Evolutionary conservation across 2,888 invertebrate genomes (phyloP), one percentile per base, ranked within the genome.

Genomic region (Dastarcus helophoroides): DNA sequence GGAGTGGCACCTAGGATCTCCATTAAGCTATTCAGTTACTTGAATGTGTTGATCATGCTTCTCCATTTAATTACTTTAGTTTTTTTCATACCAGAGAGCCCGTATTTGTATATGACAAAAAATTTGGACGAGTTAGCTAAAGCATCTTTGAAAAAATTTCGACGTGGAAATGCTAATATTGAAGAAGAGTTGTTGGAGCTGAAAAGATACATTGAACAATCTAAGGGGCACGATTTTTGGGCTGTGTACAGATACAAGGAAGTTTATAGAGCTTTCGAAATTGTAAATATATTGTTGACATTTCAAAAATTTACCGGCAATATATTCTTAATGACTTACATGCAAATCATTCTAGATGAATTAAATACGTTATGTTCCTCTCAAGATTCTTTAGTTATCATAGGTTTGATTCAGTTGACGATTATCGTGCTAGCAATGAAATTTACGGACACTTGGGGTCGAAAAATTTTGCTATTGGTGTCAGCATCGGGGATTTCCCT

Each of bases 21-120:
- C 14, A 30, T 38, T 13, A 17, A 29, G 15, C 22, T 10, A 14
- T 33, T 36, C 12, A 23, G 25, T 16, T 31, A 26, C 5, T 7
- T 15, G 3, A 8, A 15, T 17, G 15, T 29, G 14, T 15, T 23
- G 2, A 9, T 22, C 10, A 9, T 47, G 0, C 47, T 55, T 1
- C n/a, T 60, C 2, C 45, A 68, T 14, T 60, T 69, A 0, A 40
- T 65, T 2, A 42, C 69, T 0, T 76, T 81, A 46, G 74, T 6
- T n/a, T 7, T 75, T 50, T 73, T 74, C 41, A 76, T 85, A 69
- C 86, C 86, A 0, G 89, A 90, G 49, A 77, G 83, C 1, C 89
- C 89, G 0, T 72, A 77, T 33, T 79, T 71, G 44, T 63, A 73
- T 17, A 58, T 80, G 2, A 58, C 62, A 19, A 19, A 6, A 7